Evolutionary conservation across 1,140 invertebrate species (phyloP), one percentile per base, ranked within the genome.

Genomic region (Pseudachorutes palmiensis): DNA sequence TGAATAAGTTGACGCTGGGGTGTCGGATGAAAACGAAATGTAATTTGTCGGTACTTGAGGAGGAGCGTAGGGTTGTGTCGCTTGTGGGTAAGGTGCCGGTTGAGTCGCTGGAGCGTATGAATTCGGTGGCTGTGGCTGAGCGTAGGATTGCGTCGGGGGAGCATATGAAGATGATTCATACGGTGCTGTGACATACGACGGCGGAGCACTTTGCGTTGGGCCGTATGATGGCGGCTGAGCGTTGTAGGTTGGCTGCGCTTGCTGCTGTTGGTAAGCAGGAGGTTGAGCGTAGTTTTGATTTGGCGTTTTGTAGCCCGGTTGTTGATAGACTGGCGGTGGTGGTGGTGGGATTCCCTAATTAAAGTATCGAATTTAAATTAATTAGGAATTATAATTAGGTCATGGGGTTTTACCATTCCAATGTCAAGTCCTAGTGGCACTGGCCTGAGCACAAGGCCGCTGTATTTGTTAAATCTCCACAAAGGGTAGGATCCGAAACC

Each of bases 391-490:
- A 12, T 14, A 26, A 24, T 19, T 14, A 55, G 51, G 9, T 55
- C 9, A 55, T 19, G 51, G 24, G 24, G 5, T 55, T 22, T 63
- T 32, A 70, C 72, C 24, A 30, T 1, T 45, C 72, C 72, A 22
- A 74, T 57, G 28, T 74, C 72, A 2, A 74, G 29, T 9, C 70
- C 70, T 32, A 71, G 57, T 22, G 72, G 72, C 22, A 74, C 72
- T 1, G 72, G 72, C 58, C 68, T 36, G 12, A 74, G 29, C n/a
- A 65, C 36, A 2, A 74, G 59, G 22, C 72, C 72, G 57, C 66
- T 66, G 69, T 67, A 74, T 36, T 74, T 74, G 64, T 74, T 72
- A 59, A 74, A 74, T 51, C 70, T 71, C 72, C 72, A 74, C n/a
- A 74, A 29, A 2, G 72, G 72, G 49, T 74, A 74, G 14, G 70